Evolutionary conservation across 2,888 invertebrate genomes (phyloP), one percentile per base, ranked within the genome.

Genomic region (Spicauda simplicius): DNA sequence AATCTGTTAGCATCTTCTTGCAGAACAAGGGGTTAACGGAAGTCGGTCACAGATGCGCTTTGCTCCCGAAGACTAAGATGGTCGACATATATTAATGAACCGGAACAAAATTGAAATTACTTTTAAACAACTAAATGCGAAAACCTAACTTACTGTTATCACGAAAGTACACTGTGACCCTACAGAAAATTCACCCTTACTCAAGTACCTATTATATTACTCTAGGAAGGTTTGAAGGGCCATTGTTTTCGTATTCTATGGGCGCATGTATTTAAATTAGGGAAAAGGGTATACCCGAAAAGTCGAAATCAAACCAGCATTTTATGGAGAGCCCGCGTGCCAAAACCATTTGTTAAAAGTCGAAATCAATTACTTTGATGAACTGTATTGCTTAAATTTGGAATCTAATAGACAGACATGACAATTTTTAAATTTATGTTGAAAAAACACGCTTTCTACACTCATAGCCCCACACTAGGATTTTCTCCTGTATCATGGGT

Each of bases 211-310:
- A 50, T 50, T 50, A 55, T 25, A 55, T 55, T 25, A 30, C 55
- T 55, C 16, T 30, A 54, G 25, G 30, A 50, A 50, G 50, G 50
- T 18, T 50, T 50, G 8, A 50, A 50, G 50, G 50, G 50, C 14
- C 48, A 50, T 50, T 50, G 50, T 50, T 50, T 50, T 18, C 18
- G 50, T 50, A 50, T 50, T 50, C 50, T 50, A 50, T 50, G 50
- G 18, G 18, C 50, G 50, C 50, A 50, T 50, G 18, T 50, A 50
- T 50, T 50, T 50, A 18, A 50, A 50, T 50, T 50, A 10, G 45
- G 45, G n/a, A 50, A 50, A 50, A 50, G 50, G 50, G 50, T 48
- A 14, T 48, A 48, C 48, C 48, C 48, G 12, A 48, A 48, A 16
- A 48, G 16, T n/a, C 48, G 33, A 18, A 18, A n/a, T 50, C 50